Base-by-base conservation (phyloP, 2,797 vertebrate species). In the Parauchenoglanis ngamensis region DNA sequence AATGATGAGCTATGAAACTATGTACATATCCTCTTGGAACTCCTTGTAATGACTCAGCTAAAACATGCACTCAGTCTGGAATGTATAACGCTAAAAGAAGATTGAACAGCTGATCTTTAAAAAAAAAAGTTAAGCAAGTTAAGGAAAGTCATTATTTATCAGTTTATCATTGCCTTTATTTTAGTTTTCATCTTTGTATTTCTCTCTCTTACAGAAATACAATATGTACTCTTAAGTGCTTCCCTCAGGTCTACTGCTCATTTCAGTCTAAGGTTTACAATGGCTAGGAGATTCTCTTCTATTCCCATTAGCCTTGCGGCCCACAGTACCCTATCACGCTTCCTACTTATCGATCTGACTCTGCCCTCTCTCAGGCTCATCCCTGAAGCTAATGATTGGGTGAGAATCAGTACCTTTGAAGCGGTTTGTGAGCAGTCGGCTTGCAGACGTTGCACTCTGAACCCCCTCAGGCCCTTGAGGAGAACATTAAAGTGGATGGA, bases 381-480 rank as follows among this genome's bases (percentile, higher is more conserved):
- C 76, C 88, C 85, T 86, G 61, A 59, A 86, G 92, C 91, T 94
- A 91, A 95, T 94, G 92, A 90, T 86, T 73, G 85, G 85, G 89
- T 92, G 92, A 54, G 11, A 89, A 70, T 78, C 81, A 88, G 86
- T 65, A 54, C 87, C 91, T 92, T 90, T 91, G 92, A 87, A 61
- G 67, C 83, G 82, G 49, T 63, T 87, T 56, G 56, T 85, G 76
- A 83, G 79, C 56, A 28, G 28, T 17, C 86, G 40, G 84, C 86
- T 90, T 92, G 92, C 92, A 94, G 93, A 90, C 80, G 65, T 85
- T 8, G 12, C 25, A 17, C n/a, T 86, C 63, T 75, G 49, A 83
- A 3, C 68, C 67, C 80, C 78, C 73, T 46, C 65, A 46, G 54
- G 85, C 85, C 86, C 91, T 81, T 0, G 8, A 52, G 75, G 28